Evolutionary conservation across 2,113 vertebrate genomes (phyloP).

Genomic region (Apodemus speciosus): DNA sequence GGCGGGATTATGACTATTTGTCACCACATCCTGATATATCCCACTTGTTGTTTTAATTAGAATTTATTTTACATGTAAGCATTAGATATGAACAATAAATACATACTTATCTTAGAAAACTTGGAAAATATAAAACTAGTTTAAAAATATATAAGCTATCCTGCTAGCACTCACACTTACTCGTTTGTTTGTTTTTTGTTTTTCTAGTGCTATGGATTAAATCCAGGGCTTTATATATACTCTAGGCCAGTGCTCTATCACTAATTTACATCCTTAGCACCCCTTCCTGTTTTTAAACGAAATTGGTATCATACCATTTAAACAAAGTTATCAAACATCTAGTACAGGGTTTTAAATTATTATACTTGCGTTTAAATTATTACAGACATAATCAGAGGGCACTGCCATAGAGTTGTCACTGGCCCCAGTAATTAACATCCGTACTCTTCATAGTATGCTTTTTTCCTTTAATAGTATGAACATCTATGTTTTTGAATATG

Average conservation of each 20-base stretch:
- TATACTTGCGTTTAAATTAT: background rate
- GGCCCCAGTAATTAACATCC: background rate
- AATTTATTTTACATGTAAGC: slow-evolving; percentile 51
- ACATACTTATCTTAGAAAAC: slow-evolving; percentile 40
- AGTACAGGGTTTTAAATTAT: slow-evolving; percentile 8
- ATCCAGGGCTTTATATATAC: background rate
- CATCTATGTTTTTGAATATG: slow-evolving; percentile 23
- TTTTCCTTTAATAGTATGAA: slow-evolving; percentile 34
- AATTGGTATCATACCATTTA: slow-evolving; percentile 28
- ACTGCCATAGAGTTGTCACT: background rate
- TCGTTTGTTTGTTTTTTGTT: background rate
- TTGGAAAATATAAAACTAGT: slow-evolving; percentile 17
- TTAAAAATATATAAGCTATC: background rate
- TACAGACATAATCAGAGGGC: background rate
- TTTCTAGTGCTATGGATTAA: background rate
- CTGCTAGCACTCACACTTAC: background rate
- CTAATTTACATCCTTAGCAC: background rate
- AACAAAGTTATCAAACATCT: slow-evolving; percentile 35
- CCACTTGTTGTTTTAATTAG: slow-evolving; percentile 43
- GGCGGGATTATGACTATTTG: background rate
- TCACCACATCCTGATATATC: background rate
- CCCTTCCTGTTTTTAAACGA: background rate
- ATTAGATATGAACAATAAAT: slow-evolving; percentile 6
- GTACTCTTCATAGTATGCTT: background rate
- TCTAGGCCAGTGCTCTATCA: background rate